These are phyloP conservation scores for Monomorium pharaonis DNA, from an alignment of 1,140 invertebrate species.

Conservation along the genomic window DNA sequence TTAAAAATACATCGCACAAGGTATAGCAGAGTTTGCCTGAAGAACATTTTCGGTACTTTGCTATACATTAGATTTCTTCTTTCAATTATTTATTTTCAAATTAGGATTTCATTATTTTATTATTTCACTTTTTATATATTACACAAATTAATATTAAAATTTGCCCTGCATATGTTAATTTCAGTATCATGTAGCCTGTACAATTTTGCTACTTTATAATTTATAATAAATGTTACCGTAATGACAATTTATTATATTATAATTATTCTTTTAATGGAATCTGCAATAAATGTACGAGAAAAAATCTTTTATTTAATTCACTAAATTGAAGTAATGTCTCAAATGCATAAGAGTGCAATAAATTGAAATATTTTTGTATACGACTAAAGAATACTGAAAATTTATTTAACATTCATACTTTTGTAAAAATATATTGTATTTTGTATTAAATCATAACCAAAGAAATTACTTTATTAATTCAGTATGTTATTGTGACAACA, in stretches of 20 bases:
- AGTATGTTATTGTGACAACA: constrained; percentile 1
- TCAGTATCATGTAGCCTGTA: background rate
- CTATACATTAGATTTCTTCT: background rate
- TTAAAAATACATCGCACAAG: background rate
- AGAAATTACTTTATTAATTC: constrained; percentile 37
- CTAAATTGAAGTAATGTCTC: constrained; percentile 29
- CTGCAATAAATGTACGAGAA: background rate
- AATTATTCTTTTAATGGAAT: constrained; percentile 5
- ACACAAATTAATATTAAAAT: background rate
- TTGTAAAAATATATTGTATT: background rate
- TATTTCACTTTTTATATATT: background rate
- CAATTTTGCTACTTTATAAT: background rate
- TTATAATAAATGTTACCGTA: background rate
- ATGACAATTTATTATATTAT: constrained; percentile 12
- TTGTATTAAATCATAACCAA: background rate
- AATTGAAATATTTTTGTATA: constrained; percentile 19
- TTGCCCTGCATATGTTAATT: background rate
- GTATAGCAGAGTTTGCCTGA: background rate
- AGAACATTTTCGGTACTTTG: background rate
- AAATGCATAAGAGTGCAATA: background rate
- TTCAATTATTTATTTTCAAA: constrained; percentile 19
- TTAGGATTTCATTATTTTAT: background rate
- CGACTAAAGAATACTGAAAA: background rate
- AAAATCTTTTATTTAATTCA: background rate
- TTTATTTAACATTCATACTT: background rate